Percentiles rank a stretch among this genome's conserved stretches.
Conservation (phyloP, 1,140 invertebrate species). For the Diuraphis noxia region DNA sequence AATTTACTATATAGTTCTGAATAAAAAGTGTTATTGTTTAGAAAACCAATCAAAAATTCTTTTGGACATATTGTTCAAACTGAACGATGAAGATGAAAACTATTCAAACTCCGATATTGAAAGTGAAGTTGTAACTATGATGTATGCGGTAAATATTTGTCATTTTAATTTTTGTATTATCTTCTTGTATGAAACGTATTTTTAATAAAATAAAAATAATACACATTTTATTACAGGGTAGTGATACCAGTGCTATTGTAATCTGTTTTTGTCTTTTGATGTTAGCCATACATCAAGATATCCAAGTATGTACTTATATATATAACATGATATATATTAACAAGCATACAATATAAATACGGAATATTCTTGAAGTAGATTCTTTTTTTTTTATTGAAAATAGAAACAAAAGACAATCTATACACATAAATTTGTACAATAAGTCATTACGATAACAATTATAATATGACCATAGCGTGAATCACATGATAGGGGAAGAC, state of each 20-base stretch:
- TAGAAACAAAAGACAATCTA: too few relatives aligned
- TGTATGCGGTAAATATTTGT: conserved; percentile 65
- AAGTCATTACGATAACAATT: too few relatives aligned
- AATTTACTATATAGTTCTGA: too few relatives aligned
- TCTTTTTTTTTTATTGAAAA: too few relatives aligned
- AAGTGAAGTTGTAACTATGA: conserved; percentile 67
- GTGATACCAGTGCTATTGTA: conserved; percentile 68
- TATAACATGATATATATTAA: too few relatives aligned
- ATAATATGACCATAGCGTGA: too few relatives aligned
- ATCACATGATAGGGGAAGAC: too few relatives aligned
- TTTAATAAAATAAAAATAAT: neutral
- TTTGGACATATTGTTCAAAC: conserved; percentile 67
- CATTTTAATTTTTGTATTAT: too few relatives aligned
- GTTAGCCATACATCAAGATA: conserved; percentile 66
- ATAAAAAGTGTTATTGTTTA: neutral
- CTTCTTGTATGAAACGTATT: neutral
- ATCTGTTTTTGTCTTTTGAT: conserved; percentile 61
- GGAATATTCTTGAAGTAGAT: too few relatives aligned
- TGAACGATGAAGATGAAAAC: conserved; percentile 60
- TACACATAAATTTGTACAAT: too few relatives aligned
- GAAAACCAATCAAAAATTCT: conserved; percentile 60
- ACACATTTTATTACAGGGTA: conserved; percentile 65
- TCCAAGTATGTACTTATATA: conserved; percentile 60
- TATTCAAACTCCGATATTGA: conserved; percentile 66
- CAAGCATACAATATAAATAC: too few relatives aligned